Evolutionary conservation across 2,113 vertebrate genomes (phyloP), one percentile per base, ranked within the genome.

Genomic region (Cololabis saira): DNA sequence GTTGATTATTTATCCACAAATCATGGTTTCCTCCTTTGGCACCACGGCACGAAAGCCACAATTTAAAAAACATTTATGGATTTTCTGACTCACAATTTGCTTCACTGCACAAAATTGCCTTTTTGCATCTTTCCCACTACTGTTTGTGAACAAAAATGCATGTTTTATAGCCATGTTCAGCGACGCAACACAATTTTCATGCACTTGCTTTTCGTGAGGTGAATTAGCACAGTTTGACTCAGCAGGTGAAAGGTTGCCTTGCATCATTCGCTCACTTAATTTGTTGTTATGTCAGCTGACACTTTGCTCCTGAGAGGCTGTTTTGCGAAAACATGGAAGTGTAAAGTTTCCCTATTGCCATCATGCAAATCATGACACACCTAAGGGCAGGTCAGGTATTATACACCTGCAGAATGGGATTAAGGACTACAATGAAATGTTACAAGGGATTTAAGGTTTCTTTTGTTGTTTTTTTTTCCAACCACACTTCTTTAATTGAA

Each of bases 221-320:
- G 19, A 27, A 0, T 51, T 18, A 15, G 18, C 47, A 60, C 57
- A 33, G 40, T 62, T 56, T 52, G 70, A 37, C 33, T 37, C 33
- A 14, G 2, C 50, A 40, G 64, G 37, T 40, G 2, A 24, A 51
- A 41, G 14, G 21, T 58, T 61, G 61, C 50, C 60, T 48, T 33
- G n/a, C 72, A 60, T 67, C 47, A 22, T 45, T 66, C 1, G 21
- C 50, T 60, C 56, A n/a, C 43, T 18, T 7, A 48, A 18, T 49
- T 42, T 53, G 49, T 47, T 74, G 67, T 78, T 81, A 78, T 71
- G 71, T 76, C 60, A 51, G 61, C 67, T 78, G 67, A 48, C 67
- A 24, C 21, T 24, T 0, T 45, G 42, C 52, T 56, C 51, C 52
- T 11, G 40, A 67, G 65, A 48, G 66, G 48, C 48, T 49, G 55